These are phyloP conservation scores for Perithous albicinctus DNA, from an alignment of 2,888 invertebrate species.

Conservation along the genomic window DNA sequence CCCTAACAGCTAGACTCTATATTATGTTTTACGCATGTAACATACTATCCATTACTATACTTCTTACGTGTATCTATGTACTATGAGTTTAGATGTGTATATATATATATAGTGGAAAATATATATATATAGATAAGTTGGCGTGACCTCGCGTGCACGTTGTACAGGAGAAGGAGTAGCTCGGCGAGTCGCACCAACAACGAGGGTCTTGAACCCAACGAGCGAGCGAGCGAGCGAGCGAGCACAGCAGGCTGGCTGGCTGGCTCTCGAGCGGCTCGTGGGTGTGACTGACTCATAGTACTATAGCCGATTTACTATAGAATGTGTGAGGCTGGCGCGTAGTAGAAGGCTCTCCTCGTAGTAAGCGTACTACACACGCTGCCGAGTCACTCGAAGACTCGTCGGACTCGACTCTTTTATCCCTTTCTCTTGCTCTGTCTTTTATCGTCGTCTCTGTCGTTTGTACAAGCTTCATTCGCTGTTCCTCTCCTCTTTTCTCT, in stretches of 20 bases:
- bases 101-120: constrained; percentile 26
- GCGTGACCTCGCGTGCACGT: constrained; percentile 78
- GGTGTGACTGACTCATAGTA: constrained; percentile 84
- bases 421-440: constrained; percentile 23
- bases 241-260: constrained; percentile 35
- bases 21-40: constrained; percentile 17
- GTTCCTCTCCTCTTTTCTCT: not conserved
- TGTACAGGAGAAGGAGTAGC: constrained; percentile 48
- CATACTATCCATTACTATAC: constrained; percentile 17
- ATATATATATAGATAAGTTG: constrained; percentile 66
- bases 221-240: constrained; percentile 48
- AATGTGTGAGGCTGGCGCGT: constrained; percentile 74
- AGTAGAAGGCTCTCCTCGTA: constrained; percentile 70
- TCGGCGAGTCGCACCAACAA: constrained; percentile 73
- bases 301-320: constrained; percentile 84
- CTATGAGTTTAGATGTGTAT: constrained; percentile 20
- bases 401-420: constrained; percentile 56
- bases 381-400: constrained; percentile 69
- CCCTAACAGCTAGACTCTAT: not conserved
- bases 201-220: constrained; percentile 82
- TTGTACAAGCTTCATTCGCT: not conserved
- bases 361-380: constrained; percentile 73
- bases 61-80: constrained; percentile 9
- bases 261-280: constrained; percentile 77
- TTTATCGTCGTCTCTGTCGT: not conserved